Evolutionary conservation across 2,113 vertebrate genomes (phyloP).

Genomic region (Pachypanchax playfairii): DNA sequence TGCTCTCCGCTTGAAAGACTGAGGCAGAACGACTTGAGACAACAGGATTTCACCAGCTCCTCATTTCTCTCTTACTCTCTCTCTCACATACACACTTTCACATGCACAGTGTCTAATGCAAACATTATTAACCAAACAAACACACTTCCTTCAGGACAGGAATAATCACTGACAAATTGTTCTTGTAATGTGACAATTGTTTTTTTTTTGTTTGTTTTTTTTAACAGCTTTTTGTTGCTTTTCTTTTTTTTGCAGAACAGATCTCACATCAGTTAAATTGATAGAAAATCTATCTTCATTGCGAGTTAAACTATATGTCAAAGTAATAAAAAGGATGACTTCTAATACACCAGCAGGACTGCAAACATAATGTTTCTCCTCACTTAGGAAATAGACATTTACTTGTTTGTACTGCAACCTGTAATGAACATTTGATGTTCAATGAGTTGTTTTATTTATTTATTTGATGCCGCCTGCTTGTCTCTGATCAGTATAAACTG

Average conservation of each 20-base stretch:
- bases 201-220: not conserved
- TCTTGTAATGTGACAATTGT: not conserved
- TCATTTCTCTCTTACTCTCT: slow-evolving; percentile 5
- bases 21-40: slow-evolving; percentile 39
- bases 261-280: not conserved
- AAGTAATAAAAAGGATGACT: no score
- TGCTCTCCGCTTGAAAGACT: slow-evolving; percentile 55
- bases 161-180: slow-evolving; percentile 30
- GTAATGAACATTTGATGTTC: no score
- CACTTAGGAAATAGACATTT: no score
- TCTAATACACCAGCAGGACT: no score
- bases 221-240: not conserved
- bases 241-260: slow-evolving; percentile 9
- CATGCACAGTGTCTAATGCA: slow-evolving; percentile 43
- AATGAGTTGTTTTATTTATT: no score
- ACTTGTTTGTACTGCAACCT: no score
- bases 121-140: slow-evolving; percentile 68
- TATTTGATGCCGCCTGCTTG: no score
- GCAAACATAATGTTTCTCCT: no score
- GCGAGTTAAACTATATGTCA: no score
- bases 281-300: not conserved
- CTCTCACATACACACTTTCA: slow-evolving; percentile 30
- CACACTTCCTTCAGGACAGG: slow-evolving; percentile 37
- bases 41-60: slow-evolving; percentile 31
- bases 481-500: no score